Evolutionary conservation across 2,113 vertebrate genomes (phyloP).

Genomic region (Brachyhypopomus occidentalis): DNA sequence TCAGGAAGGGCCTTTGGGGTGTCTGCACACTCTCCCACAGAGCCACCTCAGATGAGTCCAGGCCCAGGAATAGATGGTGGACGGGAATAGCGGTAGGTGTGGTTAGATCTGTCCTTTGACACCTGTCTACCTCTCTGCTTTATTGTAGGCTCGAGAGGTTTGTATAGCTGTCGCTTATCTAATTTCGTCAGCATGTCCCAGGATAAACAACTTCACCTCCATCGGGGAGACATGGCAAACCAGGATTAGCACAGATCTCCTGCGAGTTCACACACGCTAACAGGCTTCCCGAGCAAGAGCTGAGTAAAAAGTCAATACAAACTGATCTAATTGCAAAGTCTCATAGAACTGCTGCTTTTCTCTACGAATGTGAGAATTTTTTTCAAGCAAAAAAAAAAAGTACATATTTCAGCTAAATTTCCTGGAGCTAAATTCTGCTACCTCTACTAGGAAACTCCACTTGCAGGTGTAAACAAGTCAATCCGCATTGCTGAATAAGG

Average conservation of each 20-base stretch:
- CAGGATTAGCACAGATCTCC: conserved; percentile 29
- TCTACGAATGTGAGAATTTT: neutral
- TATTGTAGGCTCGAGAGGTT: conserved; percentile 33
- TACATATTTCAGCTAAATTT: too few relatives aligned
- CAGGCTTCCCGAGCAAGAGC: neutral
- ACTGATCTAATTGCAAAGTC: neutral
- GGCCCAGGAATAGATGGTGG: conserved; percentile 33
- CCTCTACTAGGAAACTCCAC: neutral
- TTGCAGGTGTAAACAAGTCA: neutral
- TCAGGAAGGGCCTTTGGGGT: conserved; percentile 19
- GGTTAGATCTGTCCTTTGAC: conserved; percentile 46
- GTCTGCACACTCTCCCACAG: conserved; percentile 26
- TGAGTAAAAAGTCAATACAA: conserved; percentile 6
- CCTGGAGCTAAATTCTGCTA: neutral
- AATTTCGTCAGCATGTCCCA: conserved; percentile 33
- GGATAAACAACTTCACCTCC: conserved; percentile 43
- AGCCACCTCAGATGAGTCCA: conserved; percentile 6
- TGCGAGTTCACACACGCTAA: conserved; percentile 37
- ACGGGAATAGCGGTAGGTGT: conserved; percentile 43
- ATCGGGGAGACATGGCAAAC: conserved; percentile 19
- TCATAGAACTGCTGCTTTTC: neutral
- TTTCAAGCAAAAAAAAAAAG: too few relatives aligned
- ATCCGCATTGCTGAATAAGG: conserved; percentile 10
- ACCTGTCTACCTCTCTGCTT: conserved; percentile 46
- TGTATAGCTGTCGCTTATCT: conserved; percentile 38